Evolutionary conservation across 2,888 invertebrate species (phyloP).

Genomic region (Cenopis cana): DNA sequence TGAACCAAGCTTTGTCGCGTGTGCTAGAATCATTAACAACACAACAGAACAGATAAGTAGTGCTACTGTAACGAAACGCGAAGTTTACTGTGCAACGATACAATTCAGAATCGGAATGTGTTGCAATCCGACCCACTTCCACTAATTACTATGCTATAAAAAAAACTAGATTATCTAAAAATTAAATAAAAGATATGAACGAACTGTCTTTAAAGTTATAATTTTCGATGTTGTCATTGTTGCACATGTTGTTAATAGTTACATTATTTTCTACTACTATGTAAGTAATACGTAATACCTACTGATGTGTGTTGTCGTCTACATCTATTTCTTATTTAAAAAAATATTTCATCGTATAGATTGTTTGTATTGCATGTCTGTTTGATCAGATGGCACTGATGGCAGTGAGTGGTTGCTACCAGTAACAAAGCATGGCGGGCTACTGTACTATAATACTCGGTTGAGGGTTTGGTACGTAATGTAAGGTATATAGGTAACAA

Average conservation of each 20-base stretch:
- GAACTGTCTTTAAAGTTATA: not conserved
- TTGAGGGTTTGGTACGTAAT: not conserved
- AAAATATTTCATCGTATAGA: conserved; percentile 37
- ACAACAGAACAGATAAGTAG: conserved; percentile 21
- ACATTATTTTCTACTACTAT: not conserved
- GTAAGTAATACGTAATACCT: not conserved
- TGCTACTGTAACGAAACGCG: conserved; percentile 32
- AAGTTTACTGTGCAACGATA: conserved; percentile 30
- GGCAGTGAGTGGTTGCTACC: not conserved
- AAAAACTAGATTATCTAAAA: conserved; percentile 37
- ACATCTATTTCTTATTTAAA: conserved; percentile 29
- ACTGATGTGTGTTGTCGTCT: not conserved
- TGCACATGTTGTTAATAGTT: too few relatives aligned
- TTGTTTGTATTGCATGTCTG: conserved; percentile 33
- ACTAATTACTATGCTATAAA: conserved; percentile 36
- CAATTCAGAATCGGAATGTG: conserved; percentile 24
- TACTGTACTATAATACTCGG: conserved; percentile 2
- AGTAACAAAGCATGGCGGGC: conserved; percentile 19
- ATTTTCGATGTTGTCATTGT: not conserved
- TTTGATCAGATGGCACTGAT: conserved; percentile 43
- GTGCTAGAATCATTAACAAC: conserved; percentile 19
- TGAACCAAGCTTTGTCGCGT: conserved; percentile 31
- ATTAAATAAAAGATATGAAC: conserved; percentile 24
- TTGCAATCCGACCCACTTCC: conserved; percentile 43
- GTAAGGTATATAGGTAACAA: not conserved